Base-by-base conservation (phyloP, 2,888 invertebrate genomes). In the Teleogryllus oceanicus region DNA sequence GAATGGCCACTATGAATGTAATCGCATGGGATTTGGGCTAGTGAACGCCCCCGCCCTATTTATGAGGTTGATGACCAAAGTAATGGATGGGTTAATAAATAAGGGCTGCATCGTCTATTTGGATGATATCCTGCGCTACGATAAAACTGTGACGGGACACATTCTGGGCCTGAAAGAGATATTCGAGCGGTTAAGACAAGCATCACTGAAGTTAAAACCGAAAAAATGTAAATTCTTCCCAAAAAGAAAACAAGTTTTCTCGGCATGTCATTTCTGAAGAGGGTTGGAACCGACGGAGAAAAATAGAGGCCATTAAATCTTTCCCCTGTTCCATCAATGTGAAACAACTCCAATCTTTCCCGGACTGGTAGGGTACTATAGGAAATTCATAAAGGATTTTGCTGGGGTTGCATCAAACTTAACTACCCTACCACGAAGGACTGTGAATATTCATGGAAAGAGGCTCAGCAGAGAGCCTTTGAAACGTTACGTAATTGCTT, bases 281-380 rank as follows among this genome's bases (percentile, higher is more conserved):
- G 16, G 50, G 50, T 12, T 5, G 12, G 20, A 50, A 21, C 20
- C 10, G 8, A 51, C 18, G n/a, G 21, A 13, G 24, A 11, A 78
- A 78, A 50, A 24, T 78, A 24, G 50, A 13, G 78, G 78, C 51
- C 18, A 78, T 78, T 50, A 18, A n/a, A n/a, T n/a, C n/a, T 2
- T 50, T 51, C n/a, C 12, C 78, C 78, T 11, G 51, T 8, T 50
- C 78, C 2, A 11, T 50, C 18, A 51, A 49, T 11, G 20, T 78
- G 20, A 78, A 50, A 20, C 16, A 78, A 12, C 51, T 50, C 18
- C 50, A 13, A 21, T 18, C 78, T 50, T 50, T 50, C 51, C 50
- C 50, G 78, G 78, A 24, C 50, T 78, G 2, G 11, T 78, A 21
- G 10, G 51, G 11, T 51, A 50, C 50, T 78, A 78, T 78, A 21